A percentile compares a stretch with the other conserved stretches of the same genome.
Evolutionary conservation across 2,113 vertebrate species (phyloP).

Genomic region (Xenopus borealis): DNA sequence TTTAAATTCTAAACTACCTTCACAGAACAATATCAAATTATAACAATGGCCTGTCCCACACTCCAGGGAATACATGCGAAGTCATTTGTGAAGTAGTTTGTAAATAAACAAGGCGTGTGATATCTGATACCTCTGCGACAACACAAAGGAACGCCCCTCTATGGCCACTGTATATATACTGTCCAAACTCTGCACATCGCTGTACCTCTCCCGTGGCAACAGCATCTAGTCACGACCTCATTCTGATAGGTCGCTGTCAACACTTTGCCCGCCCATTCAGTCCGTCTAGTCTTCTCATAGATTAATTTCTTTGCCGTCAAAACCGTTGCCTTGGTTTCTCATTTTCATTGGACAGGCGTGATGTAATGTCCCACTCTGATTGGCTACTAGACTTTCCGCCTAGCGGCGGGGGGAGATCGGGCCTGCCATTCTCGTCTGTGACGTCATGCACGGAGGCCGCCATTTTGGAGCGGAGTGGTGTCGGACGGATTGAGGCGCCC

Average conservation of each 20-base stretch:
- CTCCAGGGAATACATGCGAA: too few species aligned
- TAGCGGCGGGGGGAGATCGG: not conserved
- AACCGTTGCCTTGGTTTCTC: not conserved
- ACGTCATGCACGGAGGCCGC: conserved; percentile 69
- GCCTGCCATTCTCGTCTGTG: conserved; percentile 32
- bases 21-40: too few species aligned
- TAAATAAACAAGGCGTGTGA: too few species aligned
- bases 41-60: too few species aligned
- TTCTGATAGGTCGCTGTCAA: not conserved
- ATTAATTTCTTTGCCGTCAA: not conserved
- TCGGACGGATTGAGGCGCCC: conserved; percentile 35
- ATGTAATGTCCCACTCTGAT: not conserved
- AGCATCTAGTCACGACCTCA: conserved; percentile 35
- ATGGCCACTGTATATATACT: too few species aligned
- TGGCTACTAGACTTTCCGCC: not conserved
- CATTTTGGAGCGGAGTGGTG: conserved; percentile 68
- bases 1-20: too few species aligned
- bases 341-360: conserved; percentile 4
- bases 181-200: conserved; percentile 14
- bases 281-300: not conserved
- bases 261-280: not conserved
- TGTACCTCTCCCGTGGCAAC: conserved; percentile 42
- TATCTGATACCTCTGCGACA: too few species aligned
- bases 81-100: too few species aligned
- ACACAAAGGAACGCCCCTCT: too few species aligned